Conservation (phyloP, 2,888 invertebrate genomes). For the Dexiosoma caninum region DNA sequence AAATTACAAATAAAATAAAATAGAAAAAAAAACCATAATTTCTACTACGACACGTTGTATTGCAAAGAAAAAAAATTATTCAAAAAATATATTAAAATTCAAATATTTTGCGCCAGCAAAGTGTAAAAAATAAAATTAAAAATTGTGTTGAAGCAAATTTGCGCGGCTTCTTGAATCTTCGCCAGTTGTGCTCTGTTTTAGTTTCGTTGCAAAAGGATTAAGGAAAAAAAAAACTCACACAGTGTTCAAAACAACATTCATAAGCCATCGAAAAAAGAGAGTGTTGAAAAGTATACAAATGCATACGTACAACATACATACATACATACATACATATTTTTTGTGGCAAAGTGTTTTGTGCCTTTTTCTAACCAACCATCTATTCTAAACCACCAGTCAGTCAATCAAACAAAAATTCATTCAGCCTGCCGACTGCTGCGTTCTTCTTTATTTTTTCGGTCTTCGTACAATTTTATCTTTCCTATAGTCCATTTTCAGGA, state of each 20-base stretch:
- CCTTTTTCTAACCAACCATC: slow-evolving; percentile 22
- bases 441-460: neutral
- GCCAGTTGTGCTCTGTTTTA: neutral
- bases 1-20: neutral
- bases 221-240: neutral
- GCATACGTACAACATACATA: neutral
- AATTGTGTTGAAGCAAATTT: slow-evolving; percentile 39
- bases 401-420: slow-evolving; percentile 31
- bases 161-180: slow-evolving; percentile 45
- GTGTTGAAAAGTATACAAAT: neutral
- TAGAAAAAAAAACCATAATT: slow-evolving; percentile 7
- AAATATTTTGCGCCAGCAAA: slow-evolving; percentile 53
- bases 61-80: slow-evolving; percentile 29
- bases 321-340: neutral
- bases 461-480: neutral
- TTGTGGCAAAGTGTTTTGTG: neutral
- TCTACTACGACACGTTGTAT: slow-evolving; percentile 44
- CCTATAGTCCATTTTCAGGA: slow-evolving; percentile 11
- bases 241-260: slow-evolving; percentile 17
- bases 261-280: neutral
- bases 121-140: slow-evolving; percentile 13
- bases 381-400: slow-evolving; percentile 22
- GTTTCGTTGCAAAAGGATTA: slow-evolving; percentile 31
- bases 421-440: slow-evolving; percentile 37
- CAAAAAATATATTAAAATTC: slow-evolving; percentile 32